Percentiles rank a stretch among this genome's conserved stretches.
These are phyloP conservation scores for Melanotaenia duboulayi DNA, from an alignment of 2,113 vertebrate genomes.

Conservation along the genomic window DNA sequence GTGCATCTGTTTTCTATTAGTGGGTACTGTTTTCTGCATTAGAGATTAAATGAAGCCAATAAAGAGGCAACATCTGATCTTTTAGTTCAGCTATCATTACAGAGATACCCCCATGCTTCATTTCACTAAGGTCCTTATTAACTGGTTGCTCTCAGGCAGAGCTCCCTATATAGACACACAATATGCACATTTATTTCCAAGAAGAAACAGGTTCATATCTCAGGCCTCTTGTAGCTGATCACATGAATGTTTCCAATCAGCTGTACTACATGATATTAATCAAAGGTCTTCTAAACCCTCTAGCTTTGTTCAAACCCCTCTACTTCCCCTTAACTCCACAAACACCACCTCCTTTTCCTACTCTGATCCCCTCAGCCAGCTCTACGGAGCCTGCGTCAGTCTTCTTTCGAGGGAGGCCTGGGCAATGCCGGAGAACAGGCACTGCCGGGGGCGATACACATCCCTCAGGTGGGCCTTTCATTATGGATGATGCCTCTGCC, in stretches of 20 bases:
- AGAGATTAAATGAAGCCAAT: constrained; percentile 27
- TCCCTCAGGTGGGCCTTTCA: constrained; percentile 85
- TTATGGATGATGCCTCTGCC: constrained; percentile 87
- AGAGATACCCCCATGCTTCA: constrained; percentile 63
- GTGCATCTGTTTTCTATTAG: background rate
- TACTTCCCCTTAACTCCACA: constrained; percentile 18
- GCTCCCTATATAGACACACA: constrained; percentile 18
- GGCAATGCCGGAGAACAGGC: constrained; percentile 70
- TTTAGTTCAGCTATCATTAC: constrained; percentile 26
- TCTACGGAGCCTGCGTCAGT: constrained; percentile 47
- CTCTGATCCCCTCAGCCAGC: constrained; percentile 54
- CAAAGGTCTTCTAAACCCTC: constrained; percentile 69
- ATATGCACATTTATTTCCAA: constrained; percentile 36
- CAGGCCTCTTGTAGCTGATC: constrained; percentile 18
- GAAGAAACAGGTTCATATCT: constrained; percentile 29
- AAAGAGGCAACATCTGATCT: constrained; percentile 25
- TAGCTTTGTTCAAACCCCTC: constrained; percentile 49
- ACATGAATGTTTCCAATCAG: constrained; percentile 36
- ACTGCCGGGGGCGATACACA: constrained; percentile 84
- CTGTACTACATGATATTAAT: constrained; percentile 67
- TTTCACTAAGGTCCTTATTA: constrained; percentile 69
- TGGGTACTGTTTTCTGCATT: background rate
- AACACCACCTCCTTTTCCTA: constrained; percentile 3
- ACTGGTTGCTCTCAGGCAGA: constrained; percentile 56
- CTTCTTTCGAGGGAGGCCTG: constrained; percentile 65